A percentile compares a stretch with the other conserved stretches of the same genome.
Conservation (phyloP, 2,888 invertebrate genomes). For the Zaprionus lineosus region DNA sequence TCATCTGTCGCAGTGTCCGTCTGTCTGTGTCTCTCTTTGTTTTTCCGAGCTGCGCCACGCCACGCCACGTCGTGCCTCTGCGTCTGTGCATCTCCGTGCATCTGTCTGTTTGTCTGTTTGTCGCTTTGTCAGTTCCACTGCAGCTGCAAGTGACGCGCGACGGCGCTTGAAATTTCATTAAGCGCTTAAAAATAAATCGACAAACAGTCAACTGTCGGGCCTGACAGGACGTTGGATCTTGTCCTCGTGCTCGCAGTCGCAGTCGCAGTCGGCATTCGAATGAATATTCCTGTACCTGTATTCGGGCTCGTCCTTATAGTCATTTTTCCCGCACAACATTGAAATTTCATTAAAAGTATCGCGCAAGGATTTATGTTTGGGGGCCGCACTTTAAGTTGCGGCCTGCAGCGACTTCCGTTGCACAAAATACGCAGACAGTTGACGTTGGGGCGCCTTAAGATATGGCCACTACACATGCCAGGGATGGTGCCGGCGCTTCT, state of each 20-base stretch:
- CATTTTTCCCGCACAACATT: constrained; percentile 53
- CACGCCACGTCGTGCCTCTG: too few species aligned
- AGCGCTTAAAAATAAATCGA: constrained; percentile 71
- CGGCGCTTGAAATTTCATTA: constrained; percentile 75
- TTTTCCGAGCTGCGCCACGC: too few species aligned
- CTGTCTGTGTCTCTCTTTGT: too few species aligned
- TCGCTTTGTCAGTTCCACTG: constrained; percentile 28
- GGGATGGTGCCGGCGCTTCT: constrained; percentile 15
- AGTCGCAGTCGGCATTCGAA: too few species aligned
- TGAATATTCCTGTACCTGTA: too few species aligned
- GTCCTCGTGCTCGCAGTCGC: too few species aligned
- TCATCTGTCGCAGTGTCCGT: constrained; percentile 9
- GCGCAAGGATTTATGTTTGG: constrained; percentile 63
- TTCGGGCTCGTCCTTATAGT: too few species aligned
- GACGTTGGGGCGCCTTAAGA: constrained; percentile 45
- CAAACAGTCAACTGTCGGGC: constrained; percentile 62
- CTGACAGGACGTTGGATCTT: too few species aligned
- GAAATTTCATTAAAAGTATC: constrained; percentile 78
- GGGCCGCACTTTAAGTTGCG: constrained; percentile 69
- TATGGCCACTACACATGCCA: constrained; percentile 73
- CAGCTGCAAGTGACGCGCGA: constrained; percentile 67
- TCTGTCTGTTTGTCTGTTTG: constrained; percentile 15
- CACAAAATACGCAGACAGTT: constrained; percentile 70
- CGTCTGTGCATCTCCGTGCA: neutral
- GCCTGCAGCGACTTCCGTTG: constrained; percentile 65